Base-by-base conservation (phyloP, 2,888 invertebrate genomes). In the Megaustenia siamemsis region DNA sequence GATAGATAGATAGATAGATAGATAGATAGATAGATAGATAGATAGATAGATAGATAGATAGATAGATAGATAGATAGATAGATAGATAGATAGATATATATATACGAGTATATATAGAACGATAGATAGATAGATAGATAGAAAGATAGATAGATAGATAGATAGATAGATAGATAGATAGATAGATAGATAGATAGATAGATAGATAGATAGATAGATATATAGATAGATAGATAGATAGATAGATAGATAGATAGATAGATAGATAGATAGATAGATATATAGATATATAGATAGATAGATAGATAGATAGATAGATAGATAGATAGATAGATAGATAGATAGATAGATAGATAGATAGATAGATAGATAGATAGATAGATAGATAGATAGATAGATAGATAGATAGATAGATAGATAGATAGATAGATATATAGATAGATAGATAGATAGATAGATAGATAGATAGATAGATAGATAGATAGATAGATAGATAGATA, bases 371-470 rank as follows among this genome's bases (percentile, higher is more conserved):
- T 35, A 35, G 68, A 68, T 12, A 35, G 35, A 38, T 10, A 68
- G 68, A 68, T 12, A 78, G 63, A 78, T 15, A 78, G 60, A 78
- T 35, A 78, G 63, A 78, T 21, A 77, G 56, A 77, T 32, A 77
- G 77, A 77, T 32, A 77, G 77, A 77, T 32, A 77, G 77, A 77
- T 32, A 77, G 77, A 77, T 32, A 77, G 77, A 77, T 32, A 77
- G 77, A 77, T 53, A 77, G 77, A 77, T 56, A n/a, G n/a, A 77
- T n/a, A n/a, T n/a, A n/a, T n/a, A n/a, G 78, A 60, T 60, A 78
- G 60, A 78, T 38, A 78, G 78, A 78, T 38, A 78, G 78, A 78
- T 60, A 60, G 63, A 60, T 40, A 60, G 63, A 78, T 60, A 78
- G 63, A 78, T 60, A 78, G 60, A 63, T 60, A 63, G 60, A 78